Evolutionary conservation across 2,113 vertebrate species (phyloP).

Genomic region (Onychostruthus taczanowskii): DNA sequence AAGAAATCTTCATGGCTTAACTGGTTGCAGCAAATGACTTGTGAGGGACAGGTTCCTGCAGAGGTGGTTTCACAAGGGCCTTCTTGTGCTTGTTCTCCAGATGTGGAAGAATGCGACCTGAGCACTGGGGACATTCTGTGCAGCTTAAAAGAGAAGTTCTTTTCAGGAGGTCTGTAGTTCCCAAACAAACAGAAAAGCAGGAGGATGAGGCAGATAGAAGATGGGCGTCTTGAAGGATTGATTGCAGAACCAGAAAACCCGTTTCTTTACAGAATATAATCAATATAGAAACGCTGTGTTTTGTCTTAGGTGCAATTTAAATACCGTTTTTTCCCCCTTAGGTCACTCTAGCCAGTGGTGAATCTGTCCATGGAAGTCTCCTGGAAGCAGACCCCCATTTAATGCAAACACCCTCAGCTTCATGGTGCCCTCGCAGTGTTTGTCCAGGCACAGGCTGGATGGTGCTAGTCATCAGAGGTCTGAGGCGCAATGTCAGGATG

Average conservation of each 20-base stretch:
- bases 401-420: background rate
- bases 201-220: background rate
- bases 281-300: background rate
- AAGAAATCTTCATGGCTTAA: background rate
- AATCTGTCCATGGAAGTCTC: background rate
- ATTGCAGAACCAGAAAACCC: background rate
- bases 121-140: background rate
- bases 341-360: background rate
- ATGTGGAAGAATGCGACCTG: background rate
- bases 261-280: background rate
- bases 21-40: background rate
- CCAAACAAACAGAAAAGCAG: background rate
- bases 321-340: background rate
- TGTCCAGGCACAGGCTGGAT: background rate
- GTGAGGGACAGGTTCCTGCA: background rate
- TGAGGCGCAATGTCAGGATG: background rate
- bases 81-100: background rate
- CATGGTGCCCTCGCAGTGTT: rapidly evolving
- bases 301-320: background rate
- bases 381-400: background rate
- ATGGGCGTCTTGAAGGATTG: background rate
- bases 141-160: background rate
- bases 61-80: background rate
- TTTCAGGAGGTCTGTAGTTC: background rate
- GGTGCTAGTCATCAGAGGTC: background rate